Base-by-base conservation (phyloP, 2,888 invertebrate genomes). In the Disparrhopalites patrizii region DNA sequence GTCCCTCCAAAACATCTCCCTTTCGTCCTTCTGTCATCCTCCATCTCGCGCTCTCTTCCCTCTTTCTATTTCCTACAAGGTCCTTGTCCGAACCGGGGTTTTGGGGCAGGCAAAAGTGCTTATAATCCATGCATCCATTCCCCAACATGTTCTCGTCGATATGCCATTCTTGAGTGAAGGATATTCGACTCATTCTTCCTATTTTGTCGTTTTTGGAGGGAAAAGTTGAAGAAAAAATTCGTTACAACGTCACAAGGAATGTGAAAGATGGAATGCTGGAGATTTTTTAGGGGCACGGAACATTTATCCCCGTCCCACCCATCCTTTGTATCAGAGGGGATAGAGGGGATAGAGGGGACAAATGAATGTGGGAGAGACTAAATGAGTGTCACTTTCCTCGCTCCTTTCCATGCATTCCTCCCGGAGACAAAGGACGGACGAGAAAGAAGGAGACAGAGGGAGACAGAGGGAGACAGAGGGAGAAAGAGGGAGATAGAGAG, bases 301-400 rank as follows among this genome's bases (percentile, higher is more conserved):
- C n/a, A n/a, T n/a, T n/a, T n/a, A n/a, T n/a, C n/a, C 55, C 57
- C 38, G 28, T 40, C 57, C 57, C 38, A n/a, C n/a, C n/a, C n/a
- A n/a, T n/a, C n/a, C n/a, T n/a, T n/a, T n/a, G n/a, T n/a, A n/a
- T n/a, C n/a, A n/a, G n/a, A n/a, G n/a, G n/a, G n/a, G n/a, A n/a
- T n/a, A n/a, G n/a, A n/a, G n/a, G n/a, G n/a, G n/a, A n/a, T n/a
- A n/a, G n/a, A n/a, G n/a, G n/a, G n/a, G n/a, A n/a, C 36, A 36
- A 36, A 36, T 10, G 15, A 40, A 13, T 40, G 13, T 40, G 40
- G 18, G n/a, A n/a, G n/a, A 40, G 40, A 60, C 15, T 50, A 60
- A 60, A 60, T 60, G 60, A 60, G 60, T 50, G 50, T 60, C 60
- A 60, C 47, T 43, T 60, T 60, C 60, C 27, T 60, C 50, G 30